Evolutionary conservation across 2,888 invertebrate genomes (phyloP), one percentile per base, ranked within the genome.

Genomic region (Phortica magna): DNA sequence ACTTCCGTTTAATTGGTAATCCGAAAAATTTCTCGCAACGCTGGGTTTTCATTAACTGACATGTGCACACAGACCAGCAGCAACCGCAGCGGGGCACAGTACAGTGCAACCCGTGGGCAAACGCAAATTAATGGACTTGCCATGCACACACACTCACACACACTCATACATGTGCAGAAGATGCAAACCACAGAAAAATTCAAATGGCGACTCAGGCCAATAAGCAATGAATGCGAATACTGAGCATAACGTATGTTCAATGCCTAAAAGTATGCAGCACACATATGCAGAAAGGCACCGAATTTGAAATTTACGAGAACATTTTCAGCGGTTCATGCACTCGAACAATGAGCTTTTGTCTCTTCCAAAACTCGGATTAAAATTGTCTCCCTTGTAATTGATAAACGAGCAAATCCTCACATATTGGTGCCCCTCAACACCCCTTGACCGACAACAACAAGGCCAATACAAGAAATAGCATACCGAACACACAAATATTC

Each of bases 1-100:
- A 71, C 53, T 71, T 71, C 70, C 70, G 70, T 71, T 71, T 71
- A 71, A 71, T 71, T 71, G 70, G 70, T 71, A 71, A 71, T 71
- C 70, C 53, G 10, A 53, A 71, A 71, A 71, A 71, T 71, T 71
- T 71, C 43, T 19, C 70, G 55, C 70, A 55, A 71, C 53, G 70
- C 39, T 71, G 70, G 53, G 53, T 71, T 71, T 71, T 71, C 70
- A 71, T 71, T 71, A 71, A 71, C 70, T 71, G 14, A 71, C 31
- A 53, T 22, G 61, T 7, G 61, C 4, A 48, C 14, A 14, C 48
- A 48, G 31, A 14, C 9, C 64, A 39, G 14, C 0, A 41, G 17
- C 6, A 5, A 41, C 12, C 22, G 39, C 64, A 9, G 14, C 14
- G 7, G 39, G 64, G 2, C 19, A 64, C 64, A 39, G 31, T 14